Percentiles rank a stretch among this genome's conserved stretches.
phyloP scores from a whole-genome alignment of 2,797 vertebrate genomes.

The Erithacus rubecula region DNA sequence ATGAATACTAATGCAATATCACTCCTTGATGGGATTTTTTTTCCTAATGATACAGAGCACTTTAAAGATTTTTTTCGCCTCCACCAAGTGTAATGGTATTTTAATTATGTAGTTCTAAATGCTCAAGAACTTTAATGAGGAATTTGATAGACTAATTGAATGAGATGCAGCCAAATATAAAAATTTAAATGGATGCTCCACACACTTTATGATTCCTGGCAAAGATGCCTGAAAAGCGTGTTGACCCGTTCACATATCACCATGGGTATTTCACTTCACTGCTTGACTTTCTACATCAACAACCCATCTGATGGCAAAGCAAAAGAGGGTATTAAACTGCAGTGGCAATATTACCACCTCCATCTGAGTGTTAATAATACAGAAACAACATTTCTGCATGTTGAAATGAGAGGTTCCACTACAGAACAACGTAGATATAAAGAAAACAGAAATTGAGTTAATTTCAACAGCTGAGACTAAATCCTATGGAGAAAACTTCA shows the following conservation, averaged over 20 bases:
- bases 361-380: background rate
- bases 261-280: background rate
- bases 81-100: slow-evolving; percentile 51
- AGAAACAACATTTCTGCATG: background rate
- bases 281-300: background rate
- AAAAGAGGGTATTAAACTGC: background rate
- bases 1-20: slow-evolving; percentile 42
- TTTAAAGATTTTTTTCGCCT: slow-evolving; percentile 12
- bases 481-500: background rate
- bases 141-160: slow-evolving; percentile 65
- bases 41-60: background rate
- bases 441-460: background rate
- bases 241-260: background rate
- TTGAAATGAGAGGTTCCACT: background rate
- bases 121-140: slow-evolving; percentile 55
- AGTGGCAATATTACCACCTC: background rate
- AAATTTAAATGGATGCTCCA: slow-evolving; percentile 37
- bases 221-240: background rate
- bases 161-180: slow-evolving; percentile 42
- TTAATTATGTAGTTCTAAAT: slow-evolving; percentile 62
- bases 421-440: background rate
- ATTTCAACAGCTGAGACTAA: background rate
- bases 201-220: background rate
- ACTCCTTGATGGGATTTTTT: background rate
- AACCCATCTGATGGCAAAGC: background rate